phyloP scores from a whole-genome alignment of 64 coral and sea anemone species.

The Montipora sp. region DNA sequence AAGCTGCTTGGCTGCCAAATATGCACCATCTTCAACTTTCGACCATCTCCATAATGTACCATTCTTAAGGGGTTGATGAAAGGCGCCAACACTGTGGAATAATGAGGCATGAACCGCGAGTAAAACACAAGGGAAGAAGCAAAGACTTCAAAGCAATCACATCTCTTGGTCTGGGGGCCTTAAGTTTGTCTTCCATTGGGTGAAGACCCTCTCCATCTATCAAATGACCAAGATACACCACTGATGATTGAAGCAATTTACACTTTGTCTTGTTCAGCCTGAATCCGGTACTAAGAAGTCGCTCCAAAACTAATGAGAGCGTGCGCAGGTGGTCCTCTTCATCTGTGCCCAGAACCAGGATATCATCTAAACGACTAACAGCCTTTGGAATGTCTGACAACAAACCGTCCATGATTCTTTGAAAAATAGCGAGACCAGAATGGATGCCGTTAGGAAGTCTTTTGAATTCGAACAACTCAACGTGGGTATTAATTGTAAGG shows the following conservation, averaged over 20 bases:
- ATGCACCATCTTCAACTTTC: constrained; percentile 35
- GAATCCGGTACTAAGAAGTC: constrained; percentile 33
- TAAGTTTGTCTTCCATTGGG: constrained; percentile 46
- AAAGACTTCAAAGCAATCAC: constrained; percentile 52
- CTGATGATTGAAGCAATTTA: constrained; percentile 28
- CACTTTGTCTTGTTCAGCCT: constrained; percentile 41
- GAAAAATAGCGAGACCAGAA: constrained; percentile 63
- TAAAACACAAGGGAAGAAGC: not conserved
- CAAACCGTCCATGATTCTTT: constrained; percentile 10
- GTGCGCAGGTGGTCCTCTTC: not conserved
- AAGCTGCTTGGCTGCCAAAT: constrained; percentile 34
- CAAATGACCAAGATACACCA: constrained; percentile 6
- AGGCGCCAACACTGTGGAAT: constrained; percentile 53
- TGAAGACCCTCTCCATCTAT: constrained; percentile 47
- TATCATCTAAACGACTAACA: too few relatives aligned
- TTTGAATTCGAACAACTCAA: constrained; percentile 55
- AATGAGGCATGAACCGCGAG: constrained; percentile 47
- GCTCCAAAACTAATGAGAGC: constrained; percentile 59
- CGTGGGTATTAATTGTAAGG: constrained; percentile 54
- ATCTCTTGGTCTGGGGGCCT: constrained; percentile 39
- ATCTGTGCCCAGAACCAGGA: too few relatives aligned
- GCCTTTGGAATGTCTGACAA: too few relatives aligned
- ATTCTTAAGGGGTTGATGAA: constrained; percentile 28
- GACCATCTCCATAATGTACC: constrained; percentile 34
- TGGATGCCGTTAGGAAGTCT: constrained; percentile 58